These are phyloP conservation scores for Cepaea nemoralis DNA, from an alignment of 1,140 invertebrate species.

Conservation along the genomic window DNA sequence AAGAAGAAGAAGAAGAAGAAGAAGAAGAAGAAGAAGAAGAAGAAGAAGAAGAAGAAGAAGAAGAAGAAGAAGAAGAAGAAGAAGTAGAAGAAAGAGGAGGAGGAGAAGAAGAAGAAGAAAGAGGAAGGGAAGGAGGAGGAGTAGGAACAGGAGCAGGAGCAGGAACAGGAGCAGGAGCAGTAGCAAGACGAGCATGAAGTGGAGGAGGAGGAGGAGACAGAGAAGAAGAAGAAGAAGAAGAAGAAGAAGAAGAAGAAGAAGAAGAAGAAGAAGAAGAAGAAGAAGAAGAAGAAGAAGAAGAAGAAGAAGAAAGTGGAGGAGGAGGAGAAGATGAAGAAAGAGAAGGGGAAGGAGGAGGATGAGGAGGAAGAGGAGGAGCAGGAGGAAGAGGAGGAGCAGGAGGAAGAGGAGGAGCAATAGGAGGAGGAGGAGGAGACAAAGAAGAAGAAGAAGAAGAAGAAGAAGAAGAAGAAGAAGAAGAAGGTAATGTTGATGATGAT, in stretches of 20 bases:
- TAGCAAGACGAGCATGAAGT: no score
- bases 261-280: slow-evolving; percentile 5
- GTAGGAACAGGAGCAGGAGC: slow-evolving; percentile 12
- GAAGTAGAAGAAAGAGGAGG: slow-evolving; percentile 13
- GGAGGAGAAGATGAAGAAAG: neutral
- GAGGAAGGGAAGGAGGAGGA: slow-evolving; percentile 20
- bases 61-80: neutral
- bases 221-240: slow-evolving; percentile 23
- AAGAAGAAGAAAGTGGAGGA: neutral
- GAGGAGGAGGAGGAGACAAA: slow-evolving; percentile 19
- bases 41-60: neutral
- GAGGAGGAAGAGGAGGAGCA: neutral
- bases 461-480: slow-evolving; percentile 15
- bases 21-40: neutral
- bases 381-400: neutral
- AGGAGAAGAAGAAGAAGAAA: slow-evolving; percentile 22
- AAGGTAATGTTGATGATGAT: slow-evolving; percentile 2
- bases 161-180: neutral
- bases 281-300: slow-evolving; percentile 19
- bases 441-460: slow-evolving; percentile 17
- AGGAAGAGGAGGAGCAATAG: slow-evolving; percentile 3
- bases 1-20: neutral
- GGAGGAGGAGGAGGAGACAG: slow-evolving; percentile 15
- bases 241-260: slow-evolving; percentile 16
- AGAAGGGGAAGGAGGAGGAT: slow-evolving; percentile 4